phyloP scores from a whole-genome alignment of 2,113 vertebrate genomes.

The Mus spicilegus region DNA sequence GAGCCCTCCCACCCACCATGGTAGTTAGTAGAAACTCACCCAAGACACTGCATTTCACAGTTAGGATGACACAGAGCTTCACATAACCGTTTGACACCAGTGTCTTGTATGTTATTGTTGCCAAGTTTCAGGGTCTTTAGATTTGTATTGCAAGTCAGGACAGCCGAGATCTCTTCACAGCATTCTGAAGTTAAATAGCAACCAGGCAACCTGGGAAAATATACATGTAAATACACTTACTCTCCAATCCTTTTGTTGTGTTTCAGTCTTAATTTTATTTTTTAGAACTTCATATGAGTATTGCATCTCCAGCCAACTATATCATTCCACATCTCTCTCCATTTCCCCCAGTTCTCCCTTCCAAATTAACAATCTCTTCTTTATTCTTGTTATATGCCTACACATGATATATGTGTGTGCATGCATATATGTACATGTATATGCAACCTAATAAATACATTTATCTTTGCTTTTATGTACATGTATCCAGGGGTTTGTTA shows the following conservation, averaged over 20 bases:
- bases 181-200: conserved; percentile 20
- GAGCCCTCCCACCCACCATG: neutral
- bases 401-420: too few species aligned
- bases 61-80: neutral
- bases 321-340: neutral
- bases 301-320: too few species aligned
- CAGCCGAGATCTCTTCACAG: neutral
- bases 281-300: neutral
- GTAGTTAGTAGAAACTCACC: neutral
- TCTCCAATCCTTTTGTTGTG: too few species aligned
- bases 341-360: neutral
- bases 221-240: accelerated
- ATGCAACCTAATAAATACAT: neutral
- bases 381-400: neutral
- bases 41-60: conserved; percentile 13
- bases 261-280: neutral
- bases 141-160: neutral
- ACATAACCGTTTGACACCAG: neutral
- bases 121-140: conserved; percentile 47
- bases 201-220: neutral
- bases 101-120: neutral
- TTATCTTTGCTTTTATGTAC: neutral
- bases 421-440: neutral
- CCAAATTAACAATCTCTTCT: neutral
- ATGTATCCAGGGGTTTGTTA: neutral